Evolutionary conservation across 2,113 vertebrate species (phyloP).

Genomic region (Seriola dumerili): DNA sequence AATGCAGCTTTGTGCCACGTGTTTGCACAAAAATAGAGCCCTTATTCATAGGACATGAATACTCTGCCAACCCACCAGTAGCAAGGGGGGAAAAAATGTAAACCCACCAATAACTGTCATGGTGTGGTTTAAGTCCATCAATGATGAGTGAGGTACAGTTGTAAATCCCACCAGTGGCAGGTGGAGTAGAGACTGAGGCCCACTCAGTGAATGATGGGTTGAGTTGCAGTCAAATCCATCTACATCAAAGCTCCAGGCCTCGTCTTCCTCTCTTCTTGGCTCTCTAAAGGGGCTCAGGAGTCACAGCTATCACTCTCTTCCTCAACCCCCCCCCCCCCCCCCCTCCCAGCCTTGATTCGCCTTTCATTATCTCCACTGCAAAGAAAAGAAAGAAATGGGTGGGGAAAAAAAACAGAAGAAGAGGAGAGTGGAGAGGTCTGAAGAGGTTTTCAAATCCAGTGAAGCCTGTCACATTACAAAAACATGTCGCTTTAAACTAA

Average conservation of each 20-base stretch:
- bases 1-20: background rate
- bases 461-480: constrained; percentile 95
- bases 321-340: constrained; percentile 76
- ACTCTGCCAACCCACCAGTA: constrained; percentile 10
- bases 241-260: constrained; percentile 69
- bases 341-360: constrained; percentile 72
- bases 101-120: constrained; percentile 38
- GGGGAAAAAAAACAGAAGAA: constrained; percentile 27
- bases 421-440: constrained; percentile 83
- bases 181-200: constrained; percentile 38
- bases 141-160: constrained; percentile 57
- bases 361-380: constrained; percentile 87
- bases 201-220: constrained; percentile 57
- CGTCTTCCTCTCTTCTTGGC: constrained; percentile 79
- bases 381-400: constrained; percentile 58
- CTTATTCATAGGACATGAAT: background rate
- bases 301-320: constrained; percentile 83
- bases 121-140: constrained; percentile 63
- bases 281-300: constrained; percentile 75
- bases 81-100: constrained; percentile 7
- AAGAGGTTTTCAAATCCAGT: constrained; percentile 89
- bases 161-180: constrained; percentile 66
- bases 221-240: constrained; percentile 69
- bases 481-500: constrained; percentile 96
- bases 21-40: background rate